Conservation (phyloP, 2,888 invertebrate species). For the Trissolcus japonicus region DNA sequence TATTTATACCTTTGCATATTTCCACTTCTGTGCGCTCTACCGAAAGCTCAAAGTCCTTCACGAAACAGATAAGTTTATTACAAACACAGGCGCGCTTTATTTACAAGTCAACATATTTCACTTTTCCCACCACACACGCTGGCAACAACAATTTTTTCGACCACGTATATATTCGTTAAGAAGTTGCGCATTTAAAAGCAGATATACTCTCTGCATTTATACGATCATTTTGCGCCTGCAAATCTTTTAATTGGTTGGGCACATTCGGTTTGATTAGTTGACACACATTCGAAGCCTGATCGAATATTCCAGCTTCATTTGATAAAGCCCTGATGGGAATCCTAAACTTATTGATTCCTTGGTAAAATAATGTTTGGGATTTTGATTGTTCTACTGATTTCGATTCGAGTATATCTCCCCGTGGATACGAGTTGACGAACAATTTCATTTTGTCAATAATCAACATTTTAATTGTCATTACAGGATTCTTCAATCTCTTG, state of each 20-base stretch:
- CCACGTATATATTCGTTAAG: not conserved
- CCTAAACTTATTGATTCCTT: slow-evolving; percentile 25
- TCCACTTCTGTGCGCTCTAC: slow-evolving; percentile 50
- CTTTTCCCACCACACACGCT: not conserved
- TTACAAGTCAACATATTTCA: slow-evolving; percentile 27
- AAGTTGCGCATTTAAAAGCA: too few species aligned
- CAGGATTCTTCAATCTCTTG: too few species aligned
- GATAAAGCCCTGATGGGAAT: slow-evolving; percentile 16
- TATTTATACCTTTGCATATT: slow-evolving; percentile 59
- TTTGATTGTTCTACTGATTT: slow-evolving; percentile 9
- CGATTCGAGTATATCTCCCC: not conserved
- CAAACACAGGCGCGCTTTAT: slow-evolving; percentile 22
- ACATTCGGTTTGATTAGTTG: slow-evolving; percentile 23
- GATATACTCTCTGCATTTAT: too few species aligned
- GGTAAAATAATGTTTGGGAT: slow-evolving; percentile 14
- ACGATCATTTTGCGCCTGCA: slow-evolving; percentile 3
- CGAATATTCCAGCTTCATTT: slow-evolving; percentile 27
- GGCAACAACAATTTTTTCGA: too few species aligned
- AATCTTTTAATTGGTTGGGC: slow-evolving; percentile 20
- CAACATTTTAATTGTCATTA: too few species aligned
- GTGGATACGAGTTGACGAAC: not conserved
- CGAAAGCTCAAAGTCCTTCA: slow-evolving; percentile 48
- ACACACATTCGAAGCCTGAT: slow-evolving; percentile 17
- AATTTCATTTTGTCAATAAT: not conserved
- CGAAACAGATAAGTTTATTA: slow-evolving; percentile 54